Evolutionary conservation across 2,888 invertebrate species (phyloP), one percentile per base, ranked within the genome.

Genomic region (Polymixis lichenea): DNA sequence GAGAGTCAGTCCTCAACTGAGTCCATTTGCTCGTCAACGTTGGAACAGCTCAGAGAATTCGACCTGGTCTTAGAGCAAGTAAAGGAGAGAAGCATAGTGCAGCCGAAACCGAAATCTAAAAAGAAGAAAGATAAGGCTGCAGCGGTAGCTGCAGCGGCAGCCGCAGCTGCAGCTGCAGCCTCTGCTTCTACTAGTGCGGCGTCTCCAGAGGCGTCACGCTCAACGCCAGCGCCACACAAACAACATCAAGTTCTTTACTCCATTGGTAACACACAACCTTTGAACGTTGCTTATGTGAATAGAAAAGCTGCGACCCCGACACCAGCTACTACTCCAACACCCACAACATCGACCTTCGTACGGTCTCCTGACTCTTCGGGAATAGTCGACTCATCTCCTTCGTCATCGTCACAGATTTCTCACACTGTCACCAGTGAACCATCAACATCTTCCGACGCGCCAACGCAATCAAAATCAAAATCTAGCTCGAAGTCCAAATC

Each of bases 51-150:
- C 15, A 95, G 98, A 73, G 98, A 98, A 91, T 98, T 98, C 88
- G 98, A 98, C 91, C 97, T 98, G 95, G 98, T 98, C 0, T 95
- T 98, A 78, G 98, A 98, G 89, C 98, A 98, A 95, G 98, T 98
- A 0, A 98, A 98, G 90, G 98, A 98, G 91, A 95, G 98, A 79
- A 98, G 98, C 87, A 98, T 97, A 43, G 97, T 97, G 7, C 97
- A 97, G 82, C 97, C 97, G 0, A 93, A 89, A 69, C 83, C 91
- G 28, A 92, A 87, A 58, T 80, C 92, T 13, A 91, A 86, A 64
- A 92, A 74, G 84, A 78, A 78, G 25, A 95, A 95, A 86, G 73
- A 93, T 19, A 91, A 91, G 46, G 90, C 90, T 55, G 72, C 92
- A 22, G 89, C 94, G 3, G 89, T 91, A 15, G 95, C 43, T 13